Evolutionary conservation across 2,113 vertebrate genomes (phyloP).

Genomic region (Pituophis catenifer): DNA sequence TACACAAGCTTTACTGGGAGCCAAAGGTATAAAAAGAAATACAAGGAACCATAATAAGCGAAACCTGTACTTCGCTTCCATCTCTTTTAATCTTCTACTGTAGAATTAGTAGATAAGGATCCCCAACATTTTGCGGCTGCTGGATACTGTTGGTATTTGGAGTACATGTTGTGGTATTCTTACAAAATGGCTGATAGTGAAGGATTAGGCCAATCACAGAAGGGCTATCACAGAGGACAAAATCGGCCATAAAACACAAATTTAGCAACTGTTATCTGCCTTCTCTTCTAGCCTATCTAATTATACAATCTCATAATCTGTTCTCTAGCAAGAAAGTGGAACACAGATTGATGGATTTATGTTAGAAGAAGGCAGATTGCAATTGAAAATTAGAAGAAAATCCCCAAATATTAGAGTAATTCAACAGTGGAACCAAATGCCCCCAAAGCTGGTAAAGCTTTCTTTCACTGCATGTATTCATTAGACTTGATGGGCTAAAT

Average conservation of each 20-base stretch:
- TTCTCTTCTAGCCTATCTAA: background rate
- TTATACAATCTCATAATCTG: background rate
- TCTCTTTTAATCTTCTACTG: background rate
- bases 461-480: background rate
- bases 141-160: background rate
- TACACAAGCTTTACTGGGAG: background rate
- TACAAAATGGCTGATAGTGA: background rate
- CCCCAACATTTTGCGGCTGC: background rate
- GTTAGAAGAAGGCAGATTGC: background rate
- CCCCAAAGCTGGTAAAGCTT: background rate
- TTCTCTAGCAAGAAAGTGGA: background rate
- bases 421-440: background rate
- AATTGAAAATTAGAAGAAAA: background rate
- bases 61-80: background rate
- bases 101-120: background rate
- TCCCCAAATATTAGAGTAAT: background rate
- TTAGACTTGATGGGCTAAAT: background rate
- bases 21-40: background rate
- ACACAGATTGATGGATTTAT: background rate
- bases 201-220: background rate
- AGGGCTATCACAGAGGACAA: background rate
- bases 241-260: background rate
- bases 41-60: background rate
- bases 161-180: background rate
- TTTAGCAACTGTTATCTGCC: background rate